phyloP scores from a whole-genome alignment of 2,888 invertebrate genomes.

The Diarsia brunnea region DNA sequence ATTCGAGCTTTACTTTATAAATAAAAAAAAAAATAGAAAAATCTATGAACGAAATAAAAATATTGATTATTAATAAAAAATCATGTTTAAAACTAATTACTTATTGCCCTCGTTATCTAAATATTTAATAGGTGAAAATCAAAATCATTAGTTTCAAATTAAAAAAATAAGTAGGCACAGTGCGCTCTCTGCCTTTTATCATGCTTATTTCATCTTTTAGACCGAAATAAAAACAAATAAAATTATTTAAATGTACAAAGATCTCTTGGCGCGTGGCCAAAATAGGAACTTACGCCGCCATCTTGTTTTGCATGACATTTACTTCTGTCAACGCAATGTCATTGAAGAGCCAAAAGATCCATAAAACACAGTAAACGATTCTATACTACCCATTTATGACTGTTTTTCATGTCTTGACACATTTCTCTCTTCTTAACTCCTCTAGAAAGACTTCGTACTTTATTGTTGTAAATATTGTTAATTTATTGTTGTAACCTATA shows the following conservation, averaged over 20 bases:
- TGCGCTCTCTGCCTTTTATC: slow-evolving; percentile 24
- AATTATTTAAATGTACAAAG: not conserved
- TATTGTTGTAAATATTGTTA: slow-evolving; percentile 73
- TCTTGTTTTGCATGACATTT: not conserved
- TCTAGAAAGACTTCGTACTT: slow-evolving; percentile 44
- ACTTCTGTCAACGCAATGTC: slow-evolving; percentile 1
- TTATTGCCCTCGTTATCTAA: slow-evolving; percentile 54
- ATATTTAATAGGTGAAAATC: slow-evolving; percentile 46
- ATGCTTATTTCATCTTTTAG: slow-evolving; percentile 23
- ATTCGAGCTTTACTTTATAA: slow-evolving; percentile 54
- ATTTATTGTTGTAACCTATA: slow-evolving; percentile 69
- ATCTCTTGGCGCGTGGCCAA: not conserved
- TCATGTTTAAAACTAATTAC: slow-evolving; percentile 5
- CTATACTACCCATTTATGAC: slow-evolving; percentile 21
- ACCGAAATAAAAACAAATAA: not conserved
- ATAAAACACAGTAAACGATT: not conserved
- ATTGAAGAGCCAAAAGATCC: not conserved
- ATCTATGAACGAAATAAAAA: slow-evolving; percentile 31
- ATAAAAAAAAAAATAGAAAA: slow-evolving; percentile 35
- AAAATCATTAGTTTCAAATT: slow-evolving; percentile 1
- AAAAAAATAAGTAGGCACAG: not conserved
- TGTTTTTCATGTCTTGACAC: slow-evolving; percentile 23
- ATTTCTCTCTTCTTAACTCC: slow-evolving; percentile 44
- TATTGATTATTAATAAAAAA: slow-evolving; percentile 15
- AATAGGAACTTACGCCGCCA: not conserved